These are phyloP conservation scores for Ptychoptera contaminata DNA, from an alignment of 2,888 invertebrate species.

Conservation along the genomic window DNA sequence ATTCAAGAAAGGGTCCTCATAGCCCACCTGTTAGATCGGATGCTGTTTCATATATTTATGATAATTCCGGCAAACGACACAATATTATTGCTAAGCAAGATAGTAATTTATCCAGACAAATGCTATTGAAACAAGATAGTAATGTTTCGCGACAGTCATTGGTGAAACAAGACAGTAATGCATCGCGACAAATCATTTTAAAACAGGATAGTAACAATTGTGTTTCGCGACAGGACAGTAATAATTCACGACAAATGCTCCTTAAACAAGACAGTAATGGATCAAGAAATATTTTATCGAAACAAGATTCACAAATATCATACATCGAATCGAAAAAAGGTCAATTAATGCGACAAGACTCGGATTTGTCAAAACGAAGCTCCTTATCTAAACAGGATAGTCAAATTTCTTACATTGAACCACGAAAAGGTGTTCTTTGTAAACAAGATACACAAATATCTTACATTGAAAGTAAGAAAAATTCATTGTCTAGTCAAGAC, in stretches of 20 bases:
- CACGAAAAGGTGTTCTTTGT: conserved; percentile 19
- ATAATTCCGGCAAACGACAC: conserved; percentile 25
- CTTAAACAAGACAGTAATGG: conserved; percentile 30
- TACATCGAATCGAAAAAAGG: conserved; percentile 28
- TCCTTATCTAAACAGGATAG: conserved; percentile 23
- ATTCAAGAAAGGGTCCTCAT: conserved; percentile 33
- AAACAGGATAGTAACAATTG: conserved; percentile 28
- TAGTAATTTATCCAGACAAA: conserved; percentile 25
- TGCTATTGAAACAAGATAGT: conserved; percentile 14
- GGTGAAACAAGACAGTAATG: conserved; percentile 30
- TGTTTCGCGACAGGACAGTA: conserved; percentile 18
- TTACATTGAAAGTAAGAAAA: conserved; percentile 15
- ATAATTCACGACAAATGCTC: conserved; percentile 26
- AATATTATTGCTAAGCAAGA: conserved; percentile 30
- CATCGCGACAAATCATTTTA: conserved; percentile 28
- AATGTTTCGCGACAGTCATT: conserved; percentile 21
- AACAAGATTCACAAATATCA: conserved; percentile 31
- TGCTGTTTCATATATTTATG: conserved; percentile 40
- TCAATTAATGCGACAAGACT: conserved; percentile 14
- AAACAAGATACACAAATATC: conserved; percentile 20
- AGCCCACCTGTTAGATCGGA: conserved; percentile 37
- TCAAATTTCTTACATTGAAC: conserved; percentile 22
- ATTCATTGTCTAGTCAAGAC: conserved; percentile 15
- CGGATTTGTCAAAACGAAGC: conserved; percentile 18
- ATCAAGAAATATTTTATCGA: conserved; percentile 26